phyloP scores from a whole-genome alignment of 2,888 invertebrate species.

The Steinernema hermaphroditum region DNA sequence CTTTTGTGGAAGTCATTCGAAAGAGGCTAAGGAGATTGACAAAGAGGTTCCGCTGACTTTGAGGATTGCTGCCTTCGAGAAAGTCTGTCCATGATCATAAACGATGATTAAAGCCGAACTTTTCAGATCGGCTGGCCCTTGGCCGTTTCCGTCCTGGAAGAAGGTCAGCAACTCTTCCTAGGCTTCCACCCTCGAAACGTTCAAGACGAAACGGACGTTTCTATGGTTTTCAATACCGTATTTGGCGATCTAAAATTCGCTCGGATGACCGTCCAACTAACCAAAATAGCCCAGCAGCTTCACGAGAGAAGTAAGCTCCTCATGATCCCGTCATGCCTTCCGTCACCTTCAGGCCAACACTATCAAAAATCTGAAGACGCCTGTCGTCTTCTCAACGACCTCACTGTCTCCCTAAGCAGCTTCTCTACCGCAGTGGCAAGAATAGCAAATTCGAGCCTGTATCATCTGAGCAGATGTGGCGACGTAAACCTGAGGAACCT shows the following conservation, averaged over 20 bases:
- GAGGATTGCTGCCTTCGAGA: background rate
- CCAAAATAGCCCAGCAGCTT: slow-evolving; percentile 10
- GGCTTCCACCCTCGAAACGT: slow-evolving; percentile 19
- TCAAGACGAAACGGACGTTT: background rate
- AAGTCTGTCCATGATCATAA: background rate
- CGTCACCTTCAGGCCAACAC: slow-evolving; percentile 30
- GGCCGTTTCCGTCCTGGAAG: slow-evolving; percentile 23
- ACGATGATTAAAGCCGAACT: background rate
- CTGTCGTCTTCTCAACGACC: slow-evolving; percentile 18
- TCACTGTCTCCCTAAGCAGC: slow-evolving; percentile 23
- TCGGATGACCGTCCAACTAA: background rate
- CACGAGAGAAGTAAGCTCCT: background rate
- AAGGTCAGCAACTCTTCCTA: slow-evolving; percentile 29
- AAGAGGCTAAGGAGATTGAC: background rate
- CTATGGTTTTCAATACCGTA: slow-evolving; percentile 4
- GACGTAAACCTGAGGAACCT: slow-evolving; percentile 12
- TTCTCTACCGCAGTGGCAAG: slow-evolving; percentile 32
- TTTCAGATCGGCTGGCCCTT: slow-evolving; percentile 35
- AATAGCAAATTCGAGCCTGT: slow-evolving; percentile 25
- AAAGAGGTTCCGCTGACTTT: slow-evolving; percentile 3
- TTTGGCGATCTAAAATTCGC: slow-evolving; percentile 17
- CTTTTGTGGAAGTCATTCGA: slow-evolving; percentile 25
- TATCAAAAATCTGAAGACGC: slow-evolving; percentile 16
- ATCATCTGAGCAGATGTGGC: slow-evolving; percentile 1
- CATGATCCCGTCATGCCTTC: background rate